Evolutionary conservation across 2,888 invertebrate species (phyloP).

Genomic region (Siphonodentalium dalli): DNA sequence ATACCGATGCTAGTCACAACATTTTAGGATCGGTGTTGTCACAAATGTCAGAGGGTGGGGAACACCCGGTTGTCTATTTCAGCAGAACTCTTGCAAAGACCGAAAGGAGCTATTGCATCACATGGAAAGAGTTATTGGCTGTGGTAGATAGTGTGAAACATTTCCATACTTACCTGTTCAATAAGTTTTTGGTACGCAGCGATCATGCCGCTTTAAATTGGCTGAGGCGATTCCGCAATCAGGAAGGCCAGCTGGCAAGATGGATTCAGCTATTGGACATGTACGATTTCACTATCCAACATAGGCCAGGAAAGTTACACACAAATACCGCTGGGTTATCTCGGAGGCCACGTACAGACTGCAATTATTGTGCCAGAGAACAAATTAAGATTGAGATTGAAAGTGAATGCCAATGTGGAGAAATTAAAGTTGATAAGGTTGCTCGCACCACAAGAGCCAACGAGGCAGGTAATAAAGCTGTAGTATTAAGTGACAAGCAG

Average conservation of each 20-base stretch:
- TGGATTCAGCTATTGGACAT: neutral
- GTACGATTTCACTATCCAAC: neutral
- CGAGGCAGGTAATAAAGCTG: no score
- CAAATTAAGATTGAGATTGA: neutral
- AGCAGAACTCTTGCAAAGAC: neutral
- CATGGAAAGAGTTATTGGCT: neutral
- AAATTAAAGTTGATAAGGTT: no score
- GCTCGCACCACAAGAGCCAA: no score
- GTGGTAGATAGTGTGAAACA: neutral
- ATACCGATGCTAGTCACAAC: no score
- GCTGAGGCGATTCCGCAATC: no score
- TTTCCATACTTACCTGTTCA: neutral
- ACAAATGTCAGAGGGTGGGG: no score
- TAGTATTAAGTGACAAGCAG: no score
- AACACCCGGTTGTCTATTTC: neutral
- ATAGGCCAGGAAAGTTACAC: neutral
- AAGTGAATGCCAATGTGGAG: no score
- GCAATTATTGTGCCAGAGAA: neutral
- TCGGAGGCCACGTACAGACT: neutral
- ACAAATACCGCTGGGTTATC: conserved; percentile 1
- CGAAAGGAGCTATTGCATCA: neutral
- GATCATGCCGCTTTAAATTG: no score
- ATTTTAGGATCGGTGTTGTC: neutral
- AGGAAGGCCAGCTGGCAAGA: conserved; percentile 1
- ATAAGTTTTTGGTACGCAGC: no score